Percentiles rank a stretch among this genome's conserved stretches.
phyloP scores from a whole-genome alignment of 2,888 invertebrate species.

The Theretra japonica region DNA sequence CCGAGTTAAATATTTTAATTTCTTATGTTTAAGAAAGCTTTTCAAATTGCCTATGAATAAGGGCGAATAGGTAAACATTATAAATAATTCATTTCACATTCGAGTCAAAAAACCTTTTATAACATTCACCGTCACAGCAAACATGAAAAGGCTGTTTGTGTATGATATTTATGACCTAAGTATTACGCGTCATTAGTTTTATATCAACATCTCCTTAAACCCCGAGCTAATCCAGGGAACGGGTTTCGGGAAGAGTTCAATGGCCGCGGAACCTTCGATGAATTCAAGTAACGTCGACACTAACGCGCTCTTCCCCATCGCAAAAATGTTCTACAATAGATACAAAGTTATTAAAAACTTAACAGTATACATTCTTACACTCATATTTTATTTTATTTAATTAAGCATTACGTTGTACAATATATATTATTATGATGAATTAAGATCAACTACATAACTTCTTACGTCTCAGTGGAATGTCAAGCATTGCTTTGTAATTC shows the following conservation, averaged over 20 bases:
- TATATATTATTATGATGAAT: too few relatives aligned
- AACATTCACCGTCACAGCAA: neutral
- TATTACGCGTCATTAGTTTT: conserved; percentile 3
- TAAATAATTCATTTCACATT: too few relatives aligned
- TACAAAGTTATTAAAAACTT: neutral
- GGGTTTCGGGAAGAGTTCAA: conserved; percentile 14
- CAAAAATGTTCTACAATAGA: neutral
- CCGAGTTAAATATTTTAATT: too few relatives aligned
- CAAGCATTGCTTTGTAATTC: too few relatives aligned
- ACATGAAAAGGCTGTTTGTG: neutral
- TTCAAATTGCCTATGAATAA: too few relatives aligned
- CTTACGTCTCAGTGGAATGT: too few relatives aligned
- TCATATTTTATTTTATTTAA: too few relatives aligned
- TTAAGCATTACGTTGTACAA: too few relatives aligned
- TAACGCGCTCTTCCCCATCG: neutral
- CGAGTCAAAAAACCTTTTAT: neutral
- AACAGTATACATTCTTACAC: neutral
- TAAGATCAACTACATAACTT: too few relatives aligned
- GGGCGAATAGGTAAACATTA: too few relatives aligned
- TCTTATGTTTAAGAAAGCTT: too few relatives aligned
- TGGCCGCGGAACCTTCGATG: conserved; percentile 1
- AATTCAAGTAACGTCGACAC: conserved; percentile 11
- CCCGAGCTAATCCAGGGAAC: neutral
- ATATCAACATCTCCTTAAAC: neutral
- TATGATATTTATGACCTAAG: neutral